phyloP scores from a whole-genome alignment of 1,140 invertebrate species.

The Pachypsylla venusta region DNA sequence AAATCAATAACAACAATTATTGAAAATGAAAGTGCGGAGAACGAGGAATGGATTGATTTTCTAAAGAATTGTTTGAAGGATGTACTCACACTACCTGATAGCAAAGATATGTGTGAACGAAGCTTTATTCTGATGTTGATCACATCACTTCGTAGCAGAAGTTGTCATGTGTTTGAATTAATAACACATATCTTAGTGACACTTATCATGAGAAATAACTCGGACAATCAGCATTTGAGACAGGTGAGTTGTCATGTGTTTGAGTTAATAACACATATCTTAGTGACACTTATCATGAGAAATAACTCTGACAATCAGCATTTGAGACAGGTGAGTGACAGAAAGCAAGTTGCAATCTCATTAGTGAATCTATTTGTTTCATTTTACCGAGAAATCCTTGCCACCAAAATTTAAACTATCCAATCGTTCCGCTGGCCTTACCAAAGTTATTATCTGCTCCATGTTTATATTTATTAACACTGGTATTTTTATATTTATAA shows the following conservation, averaged over 20 bases:
- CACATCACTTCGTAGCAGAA: background rate
- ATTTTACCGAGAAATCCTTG: no score
- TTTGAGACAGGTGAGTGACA: slow-evolving; percentile 2
- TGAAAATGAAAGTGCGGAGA: background rate
- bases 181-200: background rate
- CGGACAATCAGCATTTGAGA: background rate
- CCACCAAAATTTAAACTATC: no score
- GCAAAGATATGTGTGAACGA: background rate
- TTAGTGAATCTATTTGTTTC: no score
- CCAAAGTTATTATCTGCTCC: no score
- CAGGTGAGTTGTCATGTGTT: background rate
- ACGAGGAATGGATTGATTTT: background rate
- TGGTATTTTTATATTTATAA: no score
- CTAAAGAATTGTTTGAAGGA: background rate
- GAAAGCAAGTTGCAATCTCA: no score
- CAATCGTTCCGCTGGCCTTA: no score
- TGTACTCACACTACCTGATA: background rate
- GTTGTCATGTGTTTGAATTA: background rate
- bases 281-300: background rate
- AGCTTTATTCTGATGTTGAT: slow-evolving; percentile 6
- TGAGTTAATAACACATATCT: background rate
- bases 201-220: background rate
- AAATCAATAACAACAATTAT: slow-evolving; percentile 5
- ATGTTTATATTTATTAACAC: no score
- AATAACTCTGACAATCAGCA: background rate